Percentiles rank a stretch among this genome's conserved stretches.
These are phyloP conservation scores for Aphelinus certus DNA, from an alignment of 1,140 invertebrate species.

Conservation along the genomic window DNA sequence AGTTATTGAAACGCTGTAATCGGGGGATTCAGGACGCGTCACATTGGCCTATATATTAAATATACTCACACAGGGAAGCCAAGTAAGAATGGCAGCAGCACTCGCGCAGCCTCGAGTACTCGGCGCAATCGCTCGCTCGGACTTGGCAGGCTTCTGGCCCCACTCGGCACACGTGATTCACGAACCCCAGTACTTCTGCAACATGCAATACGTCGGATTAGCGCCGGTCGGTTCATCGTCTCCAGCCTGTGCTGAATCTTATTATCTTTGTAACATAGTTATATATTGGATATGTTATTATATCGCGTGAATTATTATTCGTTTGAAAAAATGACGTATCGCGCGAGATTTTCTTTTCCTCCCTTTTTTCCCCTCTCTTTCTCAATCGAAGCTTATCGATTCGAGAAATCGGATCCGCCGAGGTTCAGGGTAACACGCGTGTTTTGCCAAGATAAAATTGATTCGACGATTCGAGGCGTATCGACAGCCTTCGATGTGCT, in stretches of 20 bases:
- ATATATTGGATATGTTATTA: too few species aligned
- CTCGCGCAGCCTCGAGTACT: constrained; percentile 71
- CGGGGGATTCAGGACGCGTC: not conserved
- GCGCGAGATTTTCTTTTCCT: too few species aligned
- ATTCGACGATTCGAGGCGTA: too few species aligned
- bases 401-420: too few species aligned
- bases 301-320: too few species aligned
- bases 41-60: constrained; percentile 26
- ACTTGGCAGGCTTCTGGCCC: constrained; percentile 70
- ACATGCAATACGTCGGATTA: constrained; percentile 13
- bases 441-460: too few species aligned
- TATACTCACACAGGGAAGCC: constrained; percentile 69
- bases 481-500: too few species aligned
- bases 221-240: too few species aligned
- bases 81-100: constrained; percentile 75
- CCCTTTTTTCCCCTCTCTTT: too few species aligned
- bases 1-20: constrained; percentile 31
- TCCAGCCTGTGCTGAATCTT: constrained; percentile 20
- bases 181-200: constrained; percentile 72
- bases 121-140: constrained; percentile 70
- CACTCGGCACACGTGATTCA: constrained; percentile 75
- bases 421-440: too few species aligned
- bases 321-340: too few species aligned
- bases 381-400: too few species aligned
- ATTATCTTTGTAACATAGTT: not conserved